These are phyloP conservation scores for Chelonia mydas DNA, from an alignment of 2,797 vertebrate species.

Conservation along the genomic window DNA sequence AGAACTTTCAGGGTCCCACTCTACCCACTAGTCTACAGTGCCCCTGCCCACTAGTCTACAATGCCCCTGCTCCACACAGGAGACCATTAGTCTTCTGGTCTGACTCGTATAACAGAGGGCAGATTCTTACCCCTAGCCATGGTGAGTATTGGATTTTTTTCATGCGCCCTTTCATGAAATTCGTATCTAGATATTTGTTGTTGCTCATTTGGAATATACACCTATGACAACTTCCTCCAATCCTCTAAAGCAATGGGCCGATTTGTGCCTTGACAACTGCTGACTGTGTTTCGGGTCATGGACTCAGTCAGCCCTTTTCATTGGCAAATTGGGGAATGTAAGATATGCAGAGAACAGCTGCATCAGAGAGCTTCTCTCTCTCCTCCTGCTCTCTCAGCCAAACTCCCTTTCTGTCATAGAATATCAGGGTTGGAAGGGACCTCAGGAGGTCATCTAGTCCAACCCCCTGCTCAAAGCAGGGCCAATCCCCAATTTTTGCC, in stretches of 20 bases:
- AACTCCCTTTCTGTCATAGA: background rate
- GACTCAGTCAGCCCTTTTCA: background rate
- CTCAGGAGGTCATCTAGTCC: too few species aligned
- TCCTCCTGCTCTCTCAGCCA: background rate
- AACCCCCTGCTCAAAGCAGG: too few species aligned
- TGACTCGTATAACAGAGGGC: background rate
- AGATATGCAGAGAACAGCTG: background rate
- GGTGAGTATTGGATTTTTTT: background rate
- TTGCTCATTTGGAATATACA: background rate
- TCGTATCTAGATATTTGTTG: background rate
- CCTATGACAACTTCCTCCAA: background rate
- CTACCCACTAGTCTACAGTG: background rate
- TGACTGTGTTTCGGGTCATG: background rate
- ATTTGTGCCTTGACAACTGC: background rate
- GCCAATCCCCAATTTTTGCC: too few species aligned
- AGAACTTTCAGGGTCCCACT: background rate
- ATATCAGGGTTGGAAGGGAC: too few species aligned
- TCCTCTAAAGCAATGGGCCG: background rate
- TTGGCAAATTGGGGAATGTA: background rate
- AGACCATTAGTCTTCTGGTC: background rate
- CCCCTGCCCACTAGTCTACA: background rate
- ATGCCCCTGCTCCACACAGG: background rate
- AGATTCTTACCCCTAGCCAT: background rate
- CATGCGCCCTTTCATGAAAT: background rate
- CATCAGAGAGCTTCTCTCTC: background rate